These are phyloP conservation scores for Mirza zaza DNA, from an alignment of 2,113 vertebrate species.

Conservation along the genomic window DNA sequence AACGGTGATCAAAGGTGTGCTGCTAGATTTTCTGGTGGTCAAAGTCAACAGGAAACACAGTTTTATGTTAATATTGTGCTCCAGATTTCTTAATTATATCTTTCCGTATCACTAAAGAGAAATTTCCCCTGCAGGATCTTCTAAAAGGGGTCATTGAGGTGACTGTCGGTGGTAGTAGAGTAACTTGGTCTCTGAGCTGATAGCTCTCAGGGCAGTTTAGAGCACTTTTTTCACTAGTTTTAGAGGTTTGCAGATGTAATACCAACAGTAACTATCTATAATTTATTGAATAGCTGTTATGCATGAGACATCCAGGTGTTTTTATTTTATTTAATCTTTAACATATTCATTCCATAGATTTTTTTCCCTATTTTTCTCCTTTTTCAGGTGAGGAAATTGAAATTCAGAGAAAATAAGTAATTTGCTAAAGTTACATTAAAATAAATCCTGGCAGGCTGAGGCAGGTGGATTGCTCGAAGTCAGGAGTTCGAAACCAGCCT, in stretches of 20 bases:
- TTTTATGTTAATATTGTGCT: background rate
- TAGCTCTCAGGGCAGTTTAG: background rate
- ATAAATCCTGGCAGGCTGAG: background rate
- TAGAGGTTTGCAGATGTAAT: background rate
- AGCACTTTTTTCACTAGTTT: background rate
- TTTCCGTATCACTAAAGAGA: background rate
- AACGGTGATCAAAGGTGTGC: background rate
- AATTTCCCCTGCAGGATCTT: background rate
- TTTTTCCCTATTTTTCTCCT: background rate
- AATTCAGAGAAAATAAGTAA: slow-evolving; percentile 27
- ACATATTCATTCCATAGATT: background rate
- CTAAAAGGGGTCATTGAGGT: background rate
- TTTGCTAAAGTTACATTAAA: background rate
- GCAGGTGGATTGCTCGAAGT: too few species aligned
- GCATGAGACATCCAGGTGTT: background rate
- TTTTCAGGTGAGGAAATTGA: slow-evolving; percentile 29
- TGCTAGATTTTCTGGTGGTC: background rate
- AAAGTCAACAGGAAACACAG: background rate
- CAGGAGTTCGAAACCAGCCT: too few species aligned
- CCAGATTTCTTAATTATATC: background rate
- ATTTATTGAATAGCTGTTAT: background rate
- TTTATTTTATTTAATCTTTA: slow-evolving; percentile 8
- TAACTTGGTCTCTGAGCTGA: background rate
- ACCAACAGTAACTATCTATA: background rate
- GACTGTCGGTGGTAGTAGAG: background rate